Evolutionary conservation across 2,113 vertebrate genomes (phyloP).

Genomic region (Phylloscopus trochilus): DNA sequence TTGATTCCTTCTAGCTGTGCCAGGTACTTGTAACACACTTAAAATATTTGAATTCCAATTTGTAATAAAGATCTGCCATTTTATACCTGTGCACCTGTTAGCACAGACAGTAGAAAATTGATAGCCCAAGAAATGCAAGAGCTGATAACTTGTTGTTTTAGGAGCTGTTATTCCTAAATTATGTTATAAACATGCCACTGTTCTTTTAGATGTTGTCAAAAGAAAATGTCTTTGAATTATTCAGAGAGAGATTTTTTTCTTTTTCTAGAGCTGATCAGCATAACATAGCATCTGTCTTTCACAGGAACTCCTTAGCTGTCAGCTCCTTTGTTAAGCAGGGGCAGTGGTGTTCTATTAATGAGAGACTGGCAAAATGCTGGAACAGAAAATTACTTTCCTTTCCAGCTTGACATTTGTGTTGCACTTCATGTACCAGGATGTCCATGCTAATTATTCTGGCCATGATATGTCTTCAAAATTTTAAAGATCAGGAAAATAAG

Average conservation of each 20-base stretch:
- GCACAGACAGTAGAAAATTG: constrained; percentile 12
- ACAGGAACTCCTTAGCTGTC: constrained; percentile 43
- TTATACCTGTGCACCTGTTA: constrained; percentile 38
- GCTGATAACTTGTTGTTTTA: background rate
- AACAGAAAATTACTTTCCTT: constrained; percentile 43
- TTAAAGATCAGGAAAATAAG: constrained; percentile 11
- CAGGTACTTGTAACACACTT: constrained; percentile 31
- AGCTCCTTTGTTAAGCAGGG: constrained; percentile 34
- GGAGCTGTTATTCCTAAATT: constrained; percentile 14
- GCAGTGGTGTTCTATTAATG: constrained; percentile 38
- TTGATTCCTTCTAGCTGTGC: constrained; percentile 28
- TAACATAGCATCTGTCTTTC: constrained; percentile 56
- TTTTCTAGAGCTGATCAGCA: constrained; percentile 15
- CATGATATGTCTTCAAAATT: background rate
- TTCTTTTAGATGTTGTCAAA: constrained; percentile 53
- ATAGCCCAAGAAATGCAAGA: constrained; percentile 14
- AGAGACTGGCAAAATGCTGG: constrained; percentile 27
- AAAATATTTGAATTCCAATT: constrained; percentile 3
- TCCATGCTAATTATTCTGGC: constrained; percentile 37
- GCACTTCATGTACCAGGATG: constrained; percentile 54
- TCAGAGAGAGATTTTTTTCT: background rate
- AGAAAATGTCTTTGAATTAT: constrained; percentile 49
- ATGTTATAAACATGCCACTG: constrained; percentile 45
- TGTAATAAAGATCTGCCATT: constrained; percentile 7
- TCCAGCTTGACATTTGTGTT: constrained; percentile 53